Conservation (phyloP, 2,797 vertebrate genomes). For the Allobates femoralis region DNA sequence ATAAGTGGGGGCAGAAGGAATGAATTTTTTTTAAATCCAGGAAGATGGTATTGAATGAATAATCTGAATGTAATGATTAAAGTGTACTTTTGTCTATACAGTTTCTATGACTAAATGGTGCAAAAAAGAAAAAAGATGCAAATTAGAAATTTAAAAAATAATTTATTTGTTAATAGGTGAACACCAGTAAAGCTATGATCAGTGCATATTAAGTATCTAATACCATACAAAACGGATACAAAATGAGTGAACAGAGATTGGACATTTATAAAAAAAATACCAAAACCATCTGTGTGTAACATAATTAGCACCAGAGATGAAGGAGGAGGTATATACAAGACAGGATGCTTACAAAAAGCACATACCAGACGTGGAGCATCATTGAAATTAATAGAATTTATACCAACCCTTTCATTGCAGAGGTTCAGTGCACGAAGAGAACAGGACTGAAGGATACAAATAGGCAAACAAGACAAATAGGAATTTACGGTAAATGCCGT, state of each 20-base stretch:
- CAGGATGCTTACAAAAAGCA: conserved; percentile 64
- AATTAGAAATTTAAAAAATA: conserved; percentile 61
- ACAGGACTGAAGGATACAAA: conserved; percentile 19
- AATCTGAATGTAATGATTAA: too few relatives aligned
- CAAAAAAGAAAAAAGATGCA: not conserved
- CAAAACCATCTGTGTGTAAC: conserved; percentile 21
- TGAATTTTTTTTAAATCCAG: too few relatives aligned
- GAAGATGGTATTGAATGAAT: too few relatives aligned
- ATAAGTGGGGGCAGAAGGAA: too few relatives aligned
- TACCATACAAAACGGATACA: conserved; percentile 37
- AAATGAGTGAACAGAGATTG: conserved; percentile 42
- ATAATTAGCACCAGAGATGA: conserved; percentile 57
- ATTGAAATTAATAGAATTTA: conserved; percentile 65
- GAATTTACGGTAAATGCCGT: conserved; percentile 18
- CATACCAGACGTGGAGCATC: conserved; percentile 58
- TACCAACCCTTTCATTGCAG: conserved; percentile 54
- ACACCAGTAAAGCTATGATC: conserved; percentile 61
- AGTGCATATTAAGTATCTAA: conserved; percentile 65
- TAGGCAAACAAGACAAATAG: not conserved
- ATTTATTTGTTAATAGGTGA: conserved; percentile 66
- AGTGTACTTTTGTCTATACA: too few relatives aligned
- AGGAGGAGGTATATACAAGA: conserved; percentile 53
- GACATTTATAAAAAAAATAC: not conserved
- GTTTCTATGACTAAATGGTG: not conserved
- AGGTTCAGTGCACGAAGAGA: conserved; percentile 58